Conservation (phyloP, 92 coral and sea anemone genomes). For the Desmophyllum pertusum region DNA sequence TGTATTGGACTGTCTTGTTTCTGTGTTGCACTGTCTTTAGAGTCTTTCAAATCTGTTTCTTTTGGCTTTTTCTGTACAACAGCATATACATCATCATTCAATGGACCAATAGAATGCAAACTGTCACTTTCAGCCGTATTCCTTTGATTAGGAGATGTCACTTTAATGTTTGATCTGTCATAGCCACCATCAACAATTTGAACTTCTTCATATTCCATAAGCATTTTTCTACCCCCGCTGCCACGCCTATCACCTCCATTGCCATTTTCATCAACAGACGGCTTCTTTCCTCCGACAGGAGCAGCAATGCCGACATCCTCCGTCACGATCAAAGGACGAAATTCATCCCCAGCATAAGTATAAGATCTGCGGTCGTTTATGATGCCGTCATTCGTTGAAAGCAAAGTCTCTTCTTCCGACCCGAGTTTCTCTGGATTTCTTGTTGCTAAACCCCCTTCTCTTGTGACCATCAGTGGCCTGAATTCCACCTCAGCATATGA, state of each 20-base stretch:
- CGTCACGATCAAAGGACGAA: constrained; percentile 77
- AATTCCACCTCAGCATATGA: constrained; percentile 87
- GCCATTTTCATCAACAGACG: background rate
- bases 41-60: background rate
- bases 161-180: constrained; percentile 78
- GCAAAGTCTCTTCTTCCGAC: background rate
- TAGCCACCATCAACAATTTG: constrained; percentile 70
- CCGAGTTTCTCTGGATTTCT: constrained; percentile 11
- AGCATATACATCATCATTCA: constrained; percentile 69
- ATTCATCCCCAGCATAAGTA: constrained; percentile 79
- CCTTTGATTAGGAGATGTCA: constrained; percentile 31
- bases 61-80: constrained; percentile 71
- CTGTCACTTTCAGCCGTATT: constrained; percentile 23
- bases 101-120: constrained; percentile 24
- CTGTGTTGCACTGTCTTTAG: background rate
- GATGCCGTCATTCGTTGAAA: background rate
- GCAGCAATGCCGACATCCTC: constrained; percentile 59
- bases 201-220: constrained; percentile 69
- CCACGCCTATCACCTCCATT: background rate
- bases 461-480: constrained; percentile 67
- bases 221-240: constrained; percentile 18
- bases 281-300: constrained; percentile 30
- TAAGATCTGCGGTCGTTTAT: constrained; percentile 26
- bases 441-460: constrained; percentile 71
- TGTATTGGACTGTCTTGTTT: constrained; percentile 21